Percentiles rank a stretch among this genome's conserved stretches.
Evolutionary conservation across 2,888 invertebrate genomes (phyloP).

Genomic region (Drosophila falleni): DNA sequence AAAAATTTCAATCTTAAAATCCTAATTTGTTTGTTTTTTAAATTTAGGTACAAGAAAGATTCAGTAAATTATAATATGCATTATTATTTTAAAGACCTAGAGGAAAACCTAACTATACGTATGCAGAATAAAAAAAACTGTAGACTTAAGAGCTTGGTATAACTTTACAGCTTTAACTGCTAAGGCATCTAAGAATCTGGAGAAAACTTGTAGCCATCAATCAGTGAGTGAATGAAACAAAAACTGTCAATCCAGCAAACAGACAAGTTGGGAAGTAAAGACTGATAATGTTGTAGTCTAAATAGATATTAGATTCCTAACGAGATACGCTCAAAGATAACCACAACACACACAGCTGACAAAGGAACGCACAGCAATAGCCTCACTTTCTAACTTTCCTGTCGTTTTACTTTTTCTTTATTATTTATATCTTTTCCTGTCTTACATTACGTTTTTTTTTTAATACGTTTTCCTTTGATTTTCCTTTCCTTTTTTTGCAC

Average conservation of each 20-base stretch:
- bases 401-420: background rate
- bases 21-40: too few relatives aligned
- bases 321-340: constrained; percentile 4
- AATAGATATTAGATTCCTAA: constrained; percentile 12
- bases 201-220: background rate
- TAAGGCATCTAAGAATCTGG: background rate
- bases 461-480: background rate
- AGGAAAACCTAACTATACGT: background rate
- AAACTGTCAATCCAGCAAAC: background rate
- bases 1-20: too few relatives aligned
- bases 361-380: constrained; percentile 1
- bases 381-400: constrained; percentile 6
- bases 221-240: background rate
- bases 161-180: background rate
- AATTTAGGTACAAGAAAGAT: background rate
- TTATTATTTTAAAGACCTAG: too few relatives aligned
- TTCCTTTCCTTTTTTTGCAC: background rate
- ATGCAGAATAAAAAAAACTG: background rate
- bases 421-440: background rate
- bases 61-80: background rate
- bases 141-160: too few relatives aligned
- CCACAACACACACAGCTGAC: background rate
- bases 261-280: constrained; percentile 1
- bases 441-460: background rate
- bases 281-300: constrained; percentile 7